A percentile compares a stretch with the other conserved stretches of the same genome.
Conservation (phyloP, 37 sponge, comb jelly and placozoan genomes). For the Oopsacas minuta region DNA sequence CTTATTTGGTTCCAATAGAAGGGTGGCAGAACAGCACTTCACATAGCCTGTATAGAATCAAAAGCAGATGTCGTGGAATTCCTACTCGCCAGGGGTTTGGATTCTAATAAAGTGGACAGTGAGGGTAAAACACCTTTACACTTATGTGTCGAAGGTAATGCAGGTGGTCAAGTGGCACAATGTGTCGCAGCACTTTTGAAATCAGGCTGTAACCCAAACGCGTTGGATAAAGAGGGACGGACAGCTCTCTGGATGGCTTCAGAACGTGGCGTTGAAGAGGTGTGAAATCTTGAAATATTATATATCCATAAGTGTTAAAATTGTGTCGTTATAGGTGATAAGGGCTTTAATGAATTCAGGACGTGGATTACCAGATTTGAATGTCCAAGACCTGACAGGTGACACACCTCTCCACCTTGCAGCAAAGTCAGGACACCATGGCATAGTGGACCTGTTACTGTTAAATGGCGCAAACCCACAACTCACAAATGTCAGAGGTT, state of each 20-base stretch:
- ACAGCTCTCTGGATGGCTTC: neutral
- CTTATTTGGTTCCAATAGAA: constrained; percentile 6
- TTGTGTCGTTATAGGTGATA: neutral
- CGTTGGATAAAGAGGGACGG: neutral
- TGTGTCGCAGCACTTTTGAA: neutral
- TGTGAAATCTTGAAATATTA: neutral
- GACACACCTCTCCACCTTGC: neutral
- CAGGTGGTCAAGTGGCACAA: constrained; percentile 14
- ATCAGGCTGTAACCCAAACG: constrained; percentile 4
- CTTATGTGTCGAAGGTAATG: neutral
- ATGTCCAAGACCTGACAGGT: neutral
- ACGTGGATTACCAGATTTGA: neutral
- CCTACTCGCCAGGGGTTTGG: neutral
- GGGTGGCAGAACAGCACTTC: neutral
- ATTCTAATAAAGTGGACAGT: neutral
- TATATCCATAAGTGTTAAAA: neutral
- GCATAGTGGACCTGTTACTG: neutral
- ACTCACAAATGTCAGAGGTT: neutral
- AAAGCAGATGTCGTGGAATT: neutral
- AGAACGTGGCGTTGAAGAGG: neutral
- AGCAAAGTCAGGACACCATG: neutral
- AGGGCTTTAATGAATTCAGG: neutral
- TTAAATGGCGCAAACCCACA: neutral
- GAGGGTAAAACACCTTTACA: neutral
- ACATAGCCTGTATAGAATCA: neutral